A percentile compares a stretch with the other conserved stretches of the same genome.
Conservation (phyloP, 2,113 vertebrate genomes). For the Okapia johnstoni region DNA sequence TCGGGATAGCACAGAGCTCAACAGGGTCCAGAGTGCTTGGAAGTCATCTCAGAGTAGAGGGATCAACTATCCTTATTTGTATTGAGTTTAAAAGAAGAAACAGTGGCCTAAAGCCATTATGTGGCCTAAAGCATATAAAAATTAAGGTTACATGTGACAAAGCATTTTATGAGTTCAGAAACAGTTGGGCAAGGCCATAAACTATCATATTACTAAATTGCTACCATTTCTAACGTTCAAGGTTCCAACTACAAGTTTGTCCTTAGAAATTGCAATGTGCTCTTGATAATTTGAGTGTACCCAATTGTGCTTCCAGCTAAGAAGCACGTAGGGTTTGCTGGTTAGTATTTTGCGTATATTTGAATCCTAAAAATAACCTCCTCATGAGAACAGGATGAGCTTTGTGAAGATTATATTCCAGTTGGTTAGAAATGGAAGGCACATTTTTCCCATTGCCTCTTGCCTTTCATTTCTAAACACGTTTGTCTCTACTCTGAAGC, state of each 20-base stretch:
- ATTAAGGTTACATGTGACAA: background rate
- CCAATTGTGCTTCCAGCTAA: background rate
- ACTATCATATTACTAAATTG: background rate
- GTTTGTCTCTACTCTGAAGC: background rate
- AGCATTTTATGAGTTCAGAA: slow-evolving; percentile 12
- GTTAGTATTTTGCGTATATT: slow-evolving; percentile 43
- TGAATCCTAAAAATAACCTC: slow-evolving; percentile 51
- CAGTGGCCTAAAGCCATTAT: background rate
- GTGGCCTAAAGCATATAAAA: background rate
- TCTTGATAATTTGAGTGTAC: background rate
- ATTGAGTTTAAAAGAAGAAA: slow-evolving; percentile 39
- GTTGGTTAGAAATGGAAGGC: slow-evolving; percentile 37
- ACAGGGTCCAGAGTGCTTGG: background rate
- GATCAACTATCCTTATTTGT: background rate
- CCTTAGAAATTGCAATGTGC: background rate
- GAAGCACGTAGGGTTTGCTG: background rate
- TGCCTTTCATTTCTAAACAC: slow-evolving; percentile 32
- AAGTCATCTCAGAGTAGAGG: background rate
- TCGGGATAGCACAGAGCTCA: background rate
- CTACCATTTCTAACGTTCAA: slow-evolving; percentile 23
- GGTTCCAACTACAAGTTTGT: background rate
- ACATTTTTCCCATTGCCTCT: background rate
- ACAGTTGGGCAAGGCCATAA: background rate
- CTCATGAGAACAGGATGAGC: slow-evolving; percentile 24
- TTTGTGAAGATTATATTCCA: slow-evolving; percentile 39